phyloP scores from a whole-genome alignment of 2,888 invertebrate species.

The Aproaerema taeniolella region DNA sequence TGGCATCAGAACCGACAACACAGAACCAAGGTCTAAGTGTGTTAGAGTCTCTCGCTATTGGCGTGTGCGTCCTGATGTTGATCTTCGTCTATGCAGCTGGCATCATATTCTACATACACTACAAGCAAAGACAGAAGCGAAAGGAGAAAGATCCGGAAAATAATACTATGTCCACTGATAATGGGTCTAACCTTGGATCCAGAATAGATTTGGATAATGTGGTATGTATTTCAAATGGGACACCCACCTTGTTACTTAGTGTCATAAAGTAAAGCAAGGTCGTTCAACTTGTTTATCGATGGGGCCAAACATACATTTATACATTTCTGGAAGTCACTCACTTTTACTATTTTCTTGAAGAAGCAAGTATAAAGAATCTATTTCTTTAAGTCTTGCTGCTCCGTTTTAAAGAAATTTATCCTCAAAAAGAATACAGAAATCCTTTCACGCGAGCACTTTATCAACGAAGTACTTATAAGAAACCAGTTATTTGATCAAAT shows the following conservation, averaged over 20 bases:
- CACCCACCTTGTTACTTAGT: background rate
- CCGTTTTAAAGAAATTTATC: no score
- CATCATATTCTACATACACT: conserved; percentile 87
- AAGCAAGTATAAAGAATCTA: no score
- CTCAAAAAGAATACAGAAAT: no score
- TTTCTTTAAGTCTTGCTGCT: no score
- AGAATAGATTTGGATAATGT: conserved; percentile 64
- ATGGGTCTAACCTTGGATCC: conserved; percentile 53
- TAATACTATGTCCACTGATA: conserved; percentile 49
- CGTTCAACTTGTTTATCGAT: no score
- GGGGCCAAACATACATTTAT: no score
- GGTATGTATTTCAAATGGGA: conserved; percentile 51
- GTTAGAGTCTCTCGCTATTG: conserved; percentile 89
- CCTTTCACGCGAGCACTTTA: no score
- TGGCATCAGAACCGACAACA: conserved; percentile 63
- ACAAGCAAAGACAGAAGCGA: conserved; percentile 81
- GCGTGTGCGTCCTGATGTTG: conserved; percentile 86
- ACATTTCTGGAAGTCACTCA: no score
- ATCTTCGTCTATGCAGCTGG: conserved; percentile 91
- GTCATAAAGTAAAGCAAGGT: background rate
- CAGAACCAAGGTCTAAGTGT: conserved; percentile 81
- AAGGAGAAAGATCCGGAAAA: conserved; percentile 62
- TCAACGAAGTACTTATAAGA: no score
- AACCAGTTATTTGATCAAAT: no score
- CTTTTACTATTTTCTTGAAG: no score